Evolutionary conservation across 2,888 invertebrate species (phyloP).

Genomic region (Euphydryas editha): DNA sequence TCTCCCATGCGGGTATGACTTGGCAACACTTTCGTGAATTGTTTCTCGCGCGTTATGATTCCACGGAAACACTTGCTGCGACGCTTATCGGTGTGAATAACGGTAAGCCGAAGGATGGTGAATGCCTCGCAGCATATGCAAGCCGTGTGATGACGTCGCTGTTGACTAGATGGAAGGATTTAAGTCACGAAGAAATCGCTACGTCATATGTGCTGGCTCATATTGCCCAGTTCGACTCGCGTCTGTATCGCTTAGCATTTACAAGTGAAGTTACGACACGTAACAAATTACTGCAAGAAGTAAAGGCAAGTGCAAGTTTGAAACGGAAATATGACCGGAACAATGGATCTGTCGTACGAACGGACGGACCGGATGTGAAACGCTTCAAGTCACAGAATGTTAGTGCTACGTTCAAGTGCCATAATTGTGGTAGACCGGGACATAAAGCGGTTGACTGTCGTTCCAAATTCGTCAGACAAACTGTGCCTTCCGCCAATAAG

Average conservation of each 20-base stretch:
- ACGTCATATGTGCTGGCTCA: slow-evolving; percentile 34
- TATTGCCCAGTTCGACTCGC: slow-evolving; percentile 31
- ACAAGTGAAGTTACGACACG: slow-evolving; percentile 28
- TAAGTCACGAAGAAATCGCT: slow-evolving; percentile 34
- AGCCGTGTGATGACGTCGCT: slow-evolving; percentile 28
- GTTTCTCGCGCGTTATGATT: slow-evolving; percentile 3
- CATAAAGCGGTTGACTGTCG: slow-evolving; percentile 9
- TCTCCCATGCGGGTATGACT: slow-evolving; percentile 3
- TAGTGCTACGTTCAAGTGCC: slow-evolving; percentile 7
- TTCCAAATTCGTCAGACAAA: not conserved
- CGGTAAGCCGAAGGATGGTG: too few relatives aligned
- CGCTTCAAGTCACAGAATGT: slow-evolving; percentile 1
- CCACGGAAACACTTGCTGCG: slow-evolving; percentile 13
- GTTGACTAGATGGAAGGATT: slow-evolving; percentile 30
- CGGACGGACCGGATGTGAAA: slow-evolving; percentile 6
- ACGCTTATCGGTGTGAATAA: slow-evolving; percentile 21
- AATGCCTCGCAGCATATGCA: slow-evolving; percentile 30
- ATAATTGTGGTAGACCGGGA: not conserved
- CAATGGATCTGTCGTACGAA: not conserved
- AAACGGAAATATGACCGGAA: slow-evolving; percentile 7
- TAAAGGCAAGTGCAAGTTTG: slow-evolving; percentile 11
- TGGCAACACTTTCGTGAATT: not conserved
- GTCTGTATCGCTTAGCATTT: slow-evolving; percentile 31
- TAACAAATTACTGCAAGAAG: slow-evolving; percentile 28
- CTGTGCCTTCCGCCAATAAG: slow-evolving; percentile 1